These are phyloP conservation scores for Melinopterus prodromus DNA, from an alignment of 2,888 invertebrate genomes.

Conservation along the genomic window DNA sequence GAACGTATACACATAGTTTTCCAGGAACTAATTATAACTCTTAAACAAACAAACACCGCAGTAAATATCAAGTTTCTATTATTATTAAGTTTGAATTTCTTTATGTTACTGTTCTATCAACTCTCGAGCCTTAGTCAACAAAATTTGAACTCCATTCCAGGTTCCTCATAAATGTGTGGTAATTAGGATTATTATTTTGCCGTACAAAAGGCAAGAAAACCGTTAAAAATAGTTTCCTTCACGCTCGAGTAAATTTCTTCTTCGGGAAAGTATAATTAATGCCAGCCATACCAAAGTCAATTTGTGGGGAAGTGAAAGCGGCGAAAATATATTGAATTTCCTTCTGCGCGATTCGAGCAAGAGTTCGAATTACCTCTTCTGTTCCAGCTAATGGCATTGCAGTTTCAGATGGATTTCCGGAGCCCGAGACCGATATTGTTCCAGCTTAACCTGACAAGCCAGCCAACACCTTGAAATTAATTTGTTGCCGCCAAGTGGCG, in stretches of 20 bases:
- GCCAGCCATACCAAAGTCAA: conserved; percentile 21
- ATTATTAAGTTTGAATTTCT: neutral
- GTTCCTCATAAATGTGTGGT: too few relatives aligned
- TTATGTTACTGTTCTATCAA: neutral
- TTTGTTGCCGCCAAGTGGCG: conserved; percentile 14
- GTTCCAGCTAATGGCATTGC: conserved; percentile 25
- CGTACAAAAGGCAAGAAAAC: neutral
- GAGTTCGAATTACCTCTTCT: conserved; percentile 23
- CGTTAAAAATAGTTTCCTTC: conserved; percentile 20
- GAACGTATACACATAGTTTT: too few relatives aligned
- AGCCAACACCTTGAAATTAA: conserved; percentile 21
- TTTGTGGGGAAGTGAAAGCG: conserved; percentile 15
- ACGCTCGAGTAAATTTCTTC: conserved; percentile 10
- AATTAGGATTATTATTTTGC: too few relatives aligned
- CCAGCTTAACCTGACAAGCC: conserved; percentile 11
- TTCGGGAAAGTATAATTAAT: conserved; percentile 16
- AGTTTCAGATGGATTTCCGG: conserved; percentile 15
- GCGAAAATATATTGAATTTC: conserved; percentile 11
- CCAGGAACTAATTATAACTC: too few relatives aligned
- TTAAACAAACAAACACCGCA: neutral
- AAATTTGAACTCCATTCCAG: neutral
- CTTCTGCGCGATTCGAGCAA: conserved; percentile 6
- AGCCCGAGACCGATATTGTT: conserved; percentile 14
- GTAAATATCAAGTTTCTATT: neutral
- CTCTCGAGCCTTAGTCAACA: neutral